Evolutionary conservation across 2,797 vertebrate species (phyloP), one percentile per base, ranked within the genome.

Genomic region (Diplodus puntazzo): DNA sequence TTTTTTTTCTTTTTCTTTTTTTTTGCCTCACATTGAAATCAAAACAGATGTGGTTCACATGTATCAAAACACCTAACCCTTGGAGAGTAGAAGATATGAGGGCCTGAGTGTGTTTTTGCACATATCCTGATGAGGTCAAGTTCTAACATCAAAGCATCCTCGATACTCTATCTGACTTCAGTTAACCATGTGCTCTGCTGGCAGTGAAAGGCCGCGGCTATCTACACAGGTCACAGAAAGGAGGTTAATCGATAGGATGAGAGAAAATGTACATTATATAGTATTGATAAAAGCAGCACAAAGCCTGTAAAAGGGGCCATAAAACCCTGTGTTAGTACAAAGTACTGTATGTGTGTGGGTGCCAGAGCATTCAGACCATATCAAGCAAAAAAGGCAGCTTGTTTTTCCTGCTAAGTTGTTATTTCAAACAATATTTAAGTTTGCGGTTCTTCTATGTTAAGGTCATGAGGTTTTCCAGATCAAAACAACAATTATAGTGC

Each of bases 401-500:
- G 11, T 55, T 59, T 79, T 63, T 77, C n/a, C 18, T 69, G 14
- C 20, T 57, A 21, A 79, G 53, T 50, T n/a, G 59, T 58, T 87
- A 54, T 88, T 82, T 78, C 50, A 62, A 77, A 69, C 71, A 70
- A 46, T 79, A 62, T 39, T 39, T 23, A 69, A 61, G 52, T 78
- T 71, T 66, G 64, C 61, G 58, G 55, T 61, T 74, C 46, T 81
- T 58, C 43, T 50, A 23, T 64, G 70, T 55, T 23, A 69, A 69
- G 27, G 30, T 45, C 53, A 53, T 70, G 18, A 76, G 13, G 54
- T 73, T 23, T 62, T 84, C 23, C 23, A 43, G 59, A 55, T 87
- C 83, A 93, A 90, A 91, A 91, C 88, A 93, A 70, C 86, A 88
- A 89, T 93, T 91, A 91, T 12, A 57, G 39, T 57, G 54, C 90